phyloP scores from a whole-genome alignment of 1,140 invertebrate species.

The Phthorimaea operculella region DNA sequence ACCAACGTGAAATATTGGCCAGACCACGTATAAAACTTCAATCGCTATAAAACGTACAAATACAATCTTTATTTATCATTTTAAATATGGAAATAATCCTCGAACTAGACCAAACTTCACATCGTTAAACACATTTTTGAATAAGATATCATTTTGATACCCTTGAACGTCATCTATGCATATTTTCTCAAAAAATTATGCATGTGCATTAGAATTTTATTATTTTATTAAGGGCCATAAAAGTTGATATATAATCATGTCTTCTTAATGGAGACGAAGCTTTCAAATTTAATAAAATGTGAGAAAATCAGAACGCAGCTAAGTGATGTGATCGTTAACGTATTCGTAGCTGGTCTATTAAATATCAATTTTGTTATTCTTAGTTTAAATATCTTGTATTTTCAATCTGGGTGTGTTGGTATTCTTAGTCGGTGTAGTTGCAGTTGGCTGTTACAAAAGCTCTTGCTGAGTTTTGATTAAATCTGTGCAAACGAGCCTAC shows the following conservation, averaged over 20 bases:
- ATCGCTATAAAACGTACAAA: conserved; percentile 57
- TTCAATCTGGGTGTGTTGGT: not conserved
- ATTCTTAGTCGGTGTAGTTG: not conserved
- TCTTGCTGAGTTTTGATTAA: conserved; percentile 32
- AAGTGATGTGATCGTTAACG: too few species aligned
- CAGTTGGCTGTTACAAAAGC: not conserved
- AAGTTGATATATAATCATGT: not conserved
- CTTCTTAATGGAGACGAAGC: not conserved
- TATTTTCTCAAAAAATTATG: not conserved
- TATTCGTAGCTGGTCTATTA: too few species aligned
- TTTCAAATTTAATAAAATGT: not conserved
- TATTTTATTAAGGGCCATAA: not conserved
- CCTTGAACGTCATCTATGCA: not conserved
- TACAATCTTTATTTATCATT: conserved; percentile 51
- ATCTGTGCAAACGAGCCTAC: conserved; percentile 37
- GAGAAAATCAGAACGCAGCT: not conserved
- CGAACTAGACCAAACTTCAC: conserved; percentile 22
- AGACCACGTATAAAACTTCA: conserved; percentile 54
- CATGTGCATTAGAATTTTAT: not conserved
- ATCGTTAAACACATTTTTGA: not conserved
- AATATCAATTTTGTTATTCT: too few species aligned
- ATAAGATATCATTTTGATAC: not conserved
- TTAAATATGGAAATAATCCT: conserved; percentile 53
- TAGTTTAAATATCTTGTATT: too few species aligned
- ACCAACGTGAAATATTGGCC: conserved; percentile 39